A percentile compares a stretch with the other conserved stretches of the same genome.
Conservation (phyloP, 2,113 vertebrate species). For the Sminthopsis crassicaudata region DNA sequence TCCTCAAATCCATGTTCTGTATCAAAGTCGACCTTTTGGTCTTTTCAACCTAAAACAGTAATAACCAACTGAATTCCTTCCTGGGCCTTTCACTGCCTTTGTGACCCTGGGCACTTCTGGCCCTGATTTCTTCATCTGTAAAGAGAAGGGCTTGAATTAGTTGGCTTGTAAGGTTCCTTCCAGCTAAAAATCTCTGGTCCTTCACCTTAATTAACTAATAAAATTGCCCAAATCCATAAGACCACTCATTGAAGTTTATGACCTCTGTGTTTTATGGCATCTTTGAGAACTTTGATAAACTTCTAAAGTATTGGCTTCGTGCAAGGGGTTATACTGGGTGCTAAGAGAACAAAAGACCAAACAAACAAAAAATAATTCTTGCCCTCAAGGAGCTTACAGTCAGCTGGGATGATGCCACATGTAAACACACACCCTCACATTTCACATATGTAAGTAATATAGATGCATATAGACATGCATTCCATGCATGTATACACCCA, state of each 20-base stretch:
- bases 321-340: neutral
- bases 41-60: conserved; percentile 61
- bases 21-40: conserved; percentile 47
- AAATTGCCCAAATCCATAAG: neutral
- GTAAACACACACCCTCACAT: neutral
- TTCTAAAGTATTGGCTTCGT: neutral
- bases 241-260: neutral
- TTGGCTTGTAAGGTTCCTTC: neutral
- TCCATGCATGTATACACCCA: too few species aligned
- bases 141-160: neutral
- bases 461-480: neutral
- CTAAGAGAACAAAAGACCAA: neutral
- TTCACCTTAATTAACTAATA: neutral
- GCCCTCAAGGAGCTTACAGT: neutral
- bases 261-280: neutral
- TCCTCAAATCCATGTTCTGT: conserved; percentile 59
- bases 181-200: neutral
- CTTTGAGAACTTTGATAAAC: neutral
- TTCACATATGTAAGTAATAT: neutral
- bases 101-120: neutral
- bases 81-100: neutral
- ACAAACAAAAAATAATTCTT: neutral
- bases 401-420: neutral
- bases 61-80: conserved; percentile 35
- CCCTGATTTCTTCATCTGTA: neutral